A percentile compares a stretch with the other conserved stretches of the same genome.
Conservation (phyloP, 2,888 invertebrate species). For the Chrysodeixis includens region DNA sequence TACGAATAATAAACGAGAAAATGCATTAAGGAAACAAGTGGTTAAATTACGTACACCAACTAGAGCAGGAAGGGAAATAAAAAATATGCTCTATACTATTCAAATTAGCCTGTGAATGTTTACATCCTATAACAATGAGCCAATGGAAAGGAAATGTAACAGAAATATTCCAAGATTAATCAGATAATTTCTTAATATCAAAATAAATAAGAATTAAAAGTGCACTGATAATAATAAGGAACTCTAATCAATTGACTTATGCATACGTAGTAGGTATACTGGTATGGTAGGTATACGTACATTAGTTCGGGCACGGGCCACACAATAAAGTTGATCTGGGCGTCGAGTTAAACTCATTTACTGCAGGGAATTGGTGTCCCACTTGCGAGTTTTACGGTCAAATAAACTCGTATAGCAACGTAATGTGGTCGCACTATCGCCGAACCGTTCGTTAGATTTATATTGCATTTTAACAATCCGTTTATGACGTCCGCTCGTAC, state of each 20-base stretch:
- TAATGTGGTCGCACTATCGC: slow-evolving; percentile 45
- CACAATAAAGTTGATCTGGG: slow-evolving; percentile 52
- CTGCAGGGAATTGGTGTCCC: slow-evolving; percentile 72
- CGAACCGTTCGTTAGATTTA: slow-evolving; percentile 48
- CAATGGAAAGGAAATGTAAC: neutral
- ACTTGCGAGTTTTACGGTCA: slow-evolving; percentile 73
- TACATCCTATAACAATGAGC: neutral
- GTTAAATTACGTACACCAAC: neutral
- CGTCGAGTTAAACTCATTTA: slow-evolving; percentile 71
- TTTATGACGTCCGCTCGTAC: slow-evolving; percentile 30
- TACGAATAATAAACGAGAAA: neutral
- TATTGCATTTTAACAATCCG: slow-evolving; percentile 53
- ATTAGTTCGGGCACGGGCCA: slow-evolving; percentile 13
- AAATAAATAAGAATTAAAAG: neutral
- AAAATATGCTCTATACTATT: too few relatives aligned
- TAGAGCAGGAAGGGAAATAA: neutral
- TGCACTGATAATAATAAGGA: neutral
- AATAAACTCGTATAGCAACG: slow-evolving; percentile 68
- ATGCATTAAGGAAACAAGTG: neutral
- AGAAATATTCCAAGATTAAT: neutral
- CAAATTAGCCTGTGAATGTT: neutral
- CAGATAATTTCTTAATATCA: neutral
- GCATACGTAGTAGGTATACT: too few relatives aligned
- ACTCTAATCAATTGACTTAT: slow-evolving; percentile 8
- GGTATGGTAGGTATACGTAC: too few relatives aligned